Base-by-base conservation (phyloP, 2,797 vertebrate species). In the Sebastes vulpes region DNA sequence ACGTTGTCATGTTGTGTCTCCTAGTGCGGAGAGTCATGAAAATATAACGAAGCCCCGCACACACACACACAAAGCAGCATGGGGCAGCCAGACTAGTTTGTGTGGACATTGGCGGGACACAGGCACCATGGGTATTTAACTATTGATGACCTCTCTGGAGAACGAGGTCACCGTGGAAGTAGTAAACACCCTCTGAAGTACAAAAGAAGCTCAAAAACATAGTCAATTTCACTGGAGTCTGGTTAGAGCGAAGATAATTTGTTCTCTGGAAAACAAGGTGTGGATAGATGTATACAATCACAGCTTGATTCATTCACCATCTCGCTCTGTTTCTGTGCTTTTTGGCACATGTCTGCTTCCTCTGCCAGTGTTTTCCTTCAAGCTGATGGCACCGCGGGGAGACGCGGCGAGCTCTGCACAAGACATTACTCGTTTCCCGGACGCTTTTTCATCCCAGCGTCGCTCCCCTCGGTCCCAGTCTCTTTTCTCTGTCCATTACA, bases 1-100 rank as follows among this genome's bases (percentile, higher is more conserved):
- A 96, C 61, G 54, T 10, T 42, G 89, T 75, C 83, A 57, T 94
- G 93, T 94, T 95, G 90, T 89, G 94, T 91, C 87, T 94, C 88
- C 75, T 28, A 7, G 71, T 58, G 87, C 75, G 72, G 79, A 77
- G 89, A 76, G 78, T 94, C 94, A 95, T 96, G 79, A 96, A 96
- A 95, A 90, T 91, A 91, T 95, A 95, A 95, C 78, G 84, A 94
- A 79, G 87, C 64, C 26, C 73, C 5, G 32, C 63, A 38, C 66
- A 32, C 65, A 64, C 69, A 28, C 50, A 50, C 52, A 23, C 23
- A 23, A 23, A 31, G 54, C 31, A 9, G 63, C 14, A 23, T 21
- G n/a, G 9, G 42, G 42, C 23, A 59, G 85, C 65, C 89, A 71
- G 85, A 81, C 81, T 25, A 1, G 16, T 82, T 38, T 63, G 83